Base-by-base conservation (phyloP, 1,140 invertebrate genomes). In the Pemphigus obesinymphae region DNA sequence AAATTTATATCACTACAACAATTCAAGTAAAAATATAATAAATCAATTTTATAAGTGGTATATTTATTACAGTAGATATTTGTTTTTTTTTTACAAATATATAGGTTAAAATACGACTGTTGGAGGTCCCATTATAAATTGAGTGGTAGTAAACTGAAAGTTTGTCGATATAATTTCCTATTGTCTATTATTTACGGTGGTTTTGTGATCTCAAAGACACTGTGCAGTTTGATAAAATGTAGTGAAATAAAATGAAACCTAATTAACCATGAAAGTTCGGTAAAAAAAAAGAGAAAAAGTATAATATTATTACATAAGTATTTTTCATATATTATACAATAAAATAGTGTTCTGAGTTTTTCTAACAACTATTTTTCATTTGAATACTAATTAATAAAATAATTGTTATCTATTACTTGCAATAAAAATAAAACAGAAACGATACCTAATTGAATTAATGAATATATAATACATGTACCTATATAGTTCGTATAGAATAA, bases 121-220 rank as follows among this genome's bases (percentile, higher is more conserved):
- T 48, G 68, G 68, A 29, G 68, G 40, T 70, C 66, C 40, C 40
- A 70, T 70, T 72, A 48, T 48, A 72, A 72, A 72, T 20, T 48
- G 43, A 72, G 26, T 48, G 26, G 43, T 48, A 48, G 48, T 72
- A 72, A 72, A 72, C 43, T 31, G 43, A 72, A 72, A 70, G 66
- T 72, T 48, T 48, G 68, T 72, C 68, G 68, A 48, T 72, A 72
- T 48, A 20, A 72, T 72, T 72, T 29, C 17, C 68, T 45, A 48
- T 72, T 72, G 43, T 72, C 43, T 20, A 48, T 48, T 43, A 31
- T 45, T 72, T 72, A 43, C 13, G 66, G 15, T 45, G 40, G n/a
- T 20, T 23, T 23, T 45, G 23, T 45, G 23, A 70, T 37, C 10
- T 66, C 20, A 8, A 13, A n/a, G 20, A n/a, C 17, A 17, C 17